Evolutionary conservation across 2,888 invertebrate species (phyloP).

Genomic region (Pheosia gnoma): DNA sequence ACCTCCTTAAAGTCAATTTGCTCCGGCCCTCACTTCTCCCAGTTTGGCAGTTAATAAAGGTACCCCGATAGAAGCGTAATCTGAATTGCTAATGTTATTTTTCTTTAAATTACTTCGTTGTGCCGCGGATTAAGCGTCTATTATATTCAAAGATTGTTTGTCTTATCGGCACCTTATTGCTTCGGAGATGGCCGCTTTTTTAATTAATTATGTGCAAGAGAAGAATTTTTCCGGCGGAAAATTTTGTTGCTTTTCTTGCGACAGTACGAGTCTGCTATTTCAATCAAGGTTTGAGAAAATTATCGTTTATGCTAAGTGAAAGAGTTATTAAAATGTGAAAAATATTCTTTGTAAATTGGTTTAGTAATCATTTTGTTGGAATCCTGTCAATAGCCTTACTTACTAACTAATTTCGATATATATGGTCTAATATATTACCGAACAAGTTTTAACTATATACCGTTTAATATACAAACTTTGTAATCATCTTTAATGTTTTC

Average conservation of each 20-base stretch:
- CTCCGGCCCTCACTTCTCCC: conserved; percentile 57
- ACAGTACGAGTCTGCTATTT: conserved; percentile 5
- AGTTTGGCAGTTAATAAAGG: conserved; percentile 80
- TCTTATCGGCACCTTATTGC: conserved; percentile 61
- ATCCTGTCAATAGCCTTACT: too few species aligned
- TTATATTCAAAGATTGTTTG: conserved; percentile 75
- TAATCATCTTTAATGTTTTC: too few species aligned
- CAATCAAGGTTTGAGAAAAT: conserved; percentile 17
- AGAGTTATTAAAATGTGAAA: background rate
- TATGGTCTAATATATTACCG: too few species aligned
- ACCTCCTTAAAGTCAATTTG: conserved; percentile 72
- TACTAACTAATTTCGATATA: too few species aligned
- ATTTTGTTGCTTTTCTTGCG: conserved; percentile 8
- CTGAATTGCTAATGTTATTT: conserved; percentile 83
- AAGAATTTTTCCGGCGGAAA: conserved; percentile 4
- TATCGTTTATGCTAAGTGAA: conserved; percentile 2
- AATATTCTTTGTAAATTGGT: too few species aligned
- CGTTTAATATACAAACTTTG: too few species aligned
- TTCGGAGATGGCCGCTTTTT: conserved; percentile 38
- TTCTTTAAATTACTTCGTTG: conserved; percentile 79
- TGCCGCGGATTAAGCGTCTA: conserved; percentile 69
- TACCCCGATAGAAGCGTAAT: conserved; percentile 66
- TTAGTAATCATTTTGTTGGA: too few species aligned
- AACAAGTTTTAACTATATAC: too few species aligned
- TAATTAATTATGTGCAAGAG: conserved; percentile 25